Evolutionary conservation across 2,888 invertebrate species (phyloP), one percentile per base, ranked within the genome.

Genomic region (Ormyrus nitidulus): DNA sequence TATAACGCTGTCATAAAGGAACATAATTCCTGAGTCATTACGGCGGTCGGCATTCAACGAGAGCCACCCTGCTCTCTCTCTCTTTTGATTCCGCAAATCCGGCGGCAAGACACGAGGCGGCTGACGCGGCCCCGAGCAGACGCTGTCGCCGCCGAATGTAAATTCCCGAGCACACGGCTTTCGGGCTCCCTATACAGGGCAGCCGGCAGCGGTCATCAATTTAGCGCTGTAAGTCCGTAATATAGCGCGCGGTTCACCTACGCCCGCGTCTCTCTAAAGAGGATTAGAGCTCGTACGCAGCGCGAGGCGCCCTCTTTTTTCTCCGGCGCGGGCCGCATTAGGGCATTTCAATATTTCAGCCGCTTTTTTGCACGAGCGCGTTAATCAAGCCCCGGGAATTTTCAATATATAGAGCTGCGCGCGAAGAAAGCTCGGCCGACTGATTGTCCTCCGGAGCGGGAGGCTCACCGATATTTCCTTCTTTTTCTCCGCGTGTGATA

Each of bases 221-320:
- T 88, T 85, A 86, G 84, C 85, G 79, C 83, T 83, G 86, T 86
- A 87, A 87, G 87, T 86, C 86, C 85, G 84, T 86, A 85, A 88
- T 86, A 86, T 84, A 87, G 85, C 84, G n/a, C 56, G 77, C 54
- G 44, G 49, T 44, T 69, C 56, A 70, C 56, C 73, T 61, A 65
- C 72, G 69, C 61, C 64, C 54, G n/a, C 65, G 44, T 10, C 71
- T 53, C 69, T 44, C 65, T 82, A 81, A 81, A 82, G 80, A 82
- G 81, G 81, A 81, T 81, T 81, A 81, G 65, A 58, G 71, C 66
- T 68, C 82, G 78, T 51, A 58, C 54, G 44, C 54, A 2, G 58
- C 54, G 48, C 13, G 59, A 59, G 73, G 8, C 13, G n/a, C 49
- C 13, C 0, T 46, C 6, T 61, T 64, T 71, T 34, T 53, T 4